Evolutionary conservation across 2,888 invertebrate species (phyloP).

Genomic region (Odontocolon sp.): DNA sequence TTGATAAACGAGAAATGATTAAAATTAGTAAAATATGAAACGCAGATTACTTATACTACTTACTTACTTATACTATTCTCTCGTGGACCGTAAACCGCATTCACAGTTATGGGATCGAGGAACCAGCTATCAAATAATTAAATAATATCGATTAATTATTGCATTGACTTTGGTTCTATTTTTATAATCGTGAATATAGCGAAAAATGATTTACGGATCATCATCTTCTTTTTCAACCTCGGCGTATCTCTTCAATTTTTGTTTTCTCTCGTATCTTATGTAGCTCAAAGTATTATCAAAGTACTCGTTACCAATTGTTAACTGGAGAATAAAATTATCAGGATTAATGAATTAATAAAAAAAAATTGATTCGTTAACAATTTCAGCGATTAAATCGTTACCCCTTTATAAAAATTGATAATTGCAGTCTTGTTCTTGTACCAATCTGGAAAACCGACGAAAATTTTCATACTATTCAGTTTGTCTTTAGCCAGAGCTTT

Average conservation of each 20-base stretch:
- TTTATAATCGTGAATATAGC: not conserved
- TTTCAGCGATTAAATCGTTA: constrained; percentile 73
- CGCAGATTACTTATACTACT: not conserved
- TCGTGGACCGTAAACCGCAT: constrained; percentile 75
- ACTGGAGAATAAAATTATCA: constrained; percentile 30
- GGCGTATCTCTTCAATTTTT: not conserved
- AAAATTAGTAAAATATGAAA: not conserved
- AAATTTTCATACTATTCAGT: constrained; percentile 81
- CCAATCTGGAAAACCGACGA: constrained; percentile 84
- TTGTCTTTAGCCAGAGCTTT: constrained; percentile 82
- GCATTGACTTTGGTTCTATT: not conserved
- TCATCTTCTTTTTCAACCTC: not conserved
- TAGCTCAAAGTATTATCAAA: constrained; percentile 50
- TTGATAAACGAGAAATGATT: not conserved
- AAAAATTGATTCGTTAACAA: too few species aligned
- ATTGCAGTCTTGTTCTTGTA: constrained; percentile 81
- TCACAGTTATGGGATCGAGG: constrained; percentile 77
- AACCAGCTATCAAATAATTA: constrained; percentile 66
- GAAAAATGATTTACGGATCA: constrained; percentile 8
- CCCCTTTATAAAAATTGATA: constrained; percentile 82
- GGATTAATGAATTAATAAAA: too few species aligned
- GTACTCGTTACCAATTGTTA: constrained; percentile 40
- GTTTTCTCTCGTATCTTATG: constrained; percentile 31
- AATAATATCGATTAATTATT: not conserved
- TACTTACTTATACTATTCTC: constrained; percentile 46